A percentile compares a stretch with the other conserved stretches of the same genome.
Conservation (phyloP, 2,888 invertebrate genomes). For the Cephalotes varians region DNA sequence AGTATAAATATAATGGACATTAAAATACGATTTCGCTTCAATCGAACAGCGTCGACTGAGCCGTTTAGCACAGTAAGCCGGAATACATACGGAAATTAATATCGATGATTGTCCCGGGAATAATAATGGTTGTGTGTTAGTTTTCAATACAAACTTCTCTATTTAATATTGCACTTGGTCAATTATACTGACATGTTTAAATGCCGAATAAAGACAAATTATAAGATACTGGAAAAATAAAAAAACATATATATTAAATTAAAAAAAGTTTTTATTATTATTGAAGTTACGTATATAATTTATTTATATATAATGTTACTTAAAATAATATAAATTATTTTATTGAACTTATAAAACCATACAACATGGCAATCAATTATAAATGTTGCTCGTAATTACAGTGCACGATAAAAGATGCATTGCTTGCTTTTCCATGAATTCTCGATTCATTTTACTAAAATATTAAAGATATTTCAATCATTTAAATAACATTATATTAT, state of each 20-base stretch:
- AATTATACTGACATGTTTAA: slow-evolving; percentile 26
- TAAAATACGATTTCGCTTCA: slow-evolving; percentile 49
- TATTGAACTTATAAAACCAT: not conserved
- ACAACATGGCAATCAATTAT: slow-evolving; percentile 25
- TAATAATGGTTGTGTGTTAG: slow-evolving; percentile 46
- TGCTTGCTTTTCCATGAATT: slow-evolving; percentile 25
- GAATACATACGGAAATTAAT: slow-evolving; percentile 54
- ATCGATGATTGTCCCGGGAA: slow-evolving; percentile 52
- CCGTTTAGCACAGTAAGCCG: slow-evolving; percentile 37
- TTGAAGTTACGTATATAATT: not conserved
- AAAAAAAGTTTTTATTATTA: not conserved
- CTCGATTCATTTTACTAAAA: slow-evolving; percentile 21
- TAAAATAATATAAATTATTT: slow-evolving; percentile 3
- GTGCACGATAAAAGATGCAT: slow-evolving; percentile 29
- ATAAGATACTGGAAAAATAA: not conserved
- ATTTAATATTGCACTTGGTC: slow-evolving; percentile 40
- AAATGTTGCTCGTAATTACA: slow-evolving; percentile 21
- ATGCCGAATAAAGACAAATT: not conserved
- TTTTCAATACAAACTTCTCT: not conserved
- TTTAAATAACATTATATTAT: slow-evolving; percentile 6
- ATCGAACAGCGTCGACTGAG: slow-evolving; percentile 18
- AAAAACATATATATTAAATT: not conserved
- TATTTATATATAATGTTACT: not conserved
- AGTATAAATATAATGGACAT: slow-evolving; percentile 30
- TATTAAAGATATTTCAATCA: slow-evolving; percentile 41